These are phyloP conservation scores for Dicentrarchus labrax DNA, from an alignment of 2,113 vertebrate species.

Conservation along the genomic window DNA sequence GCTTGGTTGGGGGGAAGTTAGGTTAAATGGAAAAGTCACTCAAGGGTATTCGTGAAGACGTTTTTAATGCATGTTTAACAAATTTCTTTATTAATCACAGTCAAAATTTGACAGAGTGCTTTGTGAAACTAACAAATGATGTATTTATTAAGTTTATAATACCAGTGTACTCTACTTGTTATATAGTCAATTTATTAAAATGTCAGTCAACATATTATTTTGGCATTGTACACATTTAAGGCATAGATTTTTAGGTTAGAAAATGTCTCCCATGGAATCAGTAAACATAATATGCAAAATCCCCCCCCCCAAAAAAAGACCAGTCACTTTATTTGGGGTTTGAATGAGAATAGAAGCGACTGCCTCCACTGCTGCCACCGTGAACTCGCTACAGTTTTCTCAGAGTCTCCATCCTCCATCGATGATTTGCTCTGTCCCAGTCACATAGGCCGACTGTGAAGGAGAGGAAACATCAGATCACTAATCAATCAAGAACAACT, in stretches of 20 bases:
- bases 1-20: background rate
- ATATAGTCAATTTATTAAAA: background rate
- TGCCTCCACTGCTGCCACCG: background rate
- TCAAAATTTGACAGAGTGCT: background rate
- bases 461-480: constrained; percentile 17
- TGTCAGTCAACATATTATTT: background rate
- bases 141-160: background rate
- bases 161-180: background rate
- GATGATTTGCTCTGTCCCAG: constrained; percentile 92
- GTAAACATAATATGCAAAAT: background rate
- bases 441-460: constrained; percentile 91
- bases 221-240: background rate
- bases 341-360: background rate
- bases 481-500: background rate
- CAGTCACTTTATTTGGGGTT: constrained; percentile 11
- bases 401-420: constrained; percentile 96
- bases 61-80: constrained; percentile 7
- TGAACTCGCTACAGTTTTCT: constrained; percentile 57
- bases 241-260: background rate
- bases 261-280: background rate
- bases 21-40: constrained; percentile 12
- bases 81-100: background rate
- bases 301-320: no score
- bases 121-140: background rate
- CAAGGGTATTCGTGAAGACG: background rate